A percentile compares a stretch with the other conserved stretches of the same genome.
Conservation (phyloP, 2,797 vertebrate species). For the Leptodactylus fallax region DNA sequence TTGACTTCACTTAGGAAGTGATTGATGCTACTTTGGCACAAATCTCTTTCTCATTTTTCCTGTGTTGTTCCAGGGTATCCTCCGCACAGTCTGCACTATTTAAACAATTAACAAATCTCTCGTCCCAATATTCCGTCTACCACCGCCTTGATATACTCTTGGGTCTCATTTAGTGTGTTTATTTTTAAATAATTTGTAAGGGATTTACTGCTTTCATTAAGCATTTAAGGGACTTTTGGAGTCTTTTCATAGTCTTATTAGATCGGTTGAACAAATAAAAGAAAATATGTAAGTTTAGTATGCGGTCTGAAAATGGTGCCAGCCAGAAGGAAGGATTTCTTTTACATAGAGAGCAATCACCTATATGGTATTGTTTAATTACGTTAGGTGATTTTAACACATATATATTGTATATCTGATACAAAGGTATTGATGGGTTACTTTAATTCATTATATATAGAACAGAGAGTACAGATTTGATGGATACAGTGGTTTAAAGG, state of each 20-base stretch:
- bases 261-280: constrained; percentile 20
- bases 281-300: constrained; percentile 10
- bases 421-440: too few relatives aligned
- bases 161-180: constrained; percentile 55
- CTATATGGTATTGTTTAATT: neutral
- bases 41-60: constrained; percentile 36
- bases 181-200: constrained; percentile 58
- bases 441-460: too few relatives aligned
- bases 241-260: constrained; percentile 16
- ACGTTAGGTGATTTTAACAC: too few relatives aligned
- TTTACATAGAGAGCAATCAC: neutral
- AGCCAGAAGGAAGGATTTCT: neutral
- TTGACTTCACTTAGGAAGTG: constrained; percentile 58
- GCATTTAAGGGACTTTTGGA: constrained; percentile 42
- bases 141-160: constrained; percentile 52
- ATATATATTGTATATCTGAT: too few relatives aligned
- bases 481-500: too few relatives aligned
- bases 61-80: neutral
- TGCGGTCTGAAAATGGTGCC: neutral
- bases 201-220: constrained; percentile 53
- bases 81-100: constrained; percentile 39
- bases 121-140: constrained; percentile 38
- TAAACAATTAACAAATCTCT: constrained; percentile 54
- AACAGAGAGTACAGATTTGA: too few relatives aligned
- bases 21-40: constrained; percentile 59